Conservation (phyloP, 2,888 invertebrate species). For the Gisinianus flammeolus region DNA sequence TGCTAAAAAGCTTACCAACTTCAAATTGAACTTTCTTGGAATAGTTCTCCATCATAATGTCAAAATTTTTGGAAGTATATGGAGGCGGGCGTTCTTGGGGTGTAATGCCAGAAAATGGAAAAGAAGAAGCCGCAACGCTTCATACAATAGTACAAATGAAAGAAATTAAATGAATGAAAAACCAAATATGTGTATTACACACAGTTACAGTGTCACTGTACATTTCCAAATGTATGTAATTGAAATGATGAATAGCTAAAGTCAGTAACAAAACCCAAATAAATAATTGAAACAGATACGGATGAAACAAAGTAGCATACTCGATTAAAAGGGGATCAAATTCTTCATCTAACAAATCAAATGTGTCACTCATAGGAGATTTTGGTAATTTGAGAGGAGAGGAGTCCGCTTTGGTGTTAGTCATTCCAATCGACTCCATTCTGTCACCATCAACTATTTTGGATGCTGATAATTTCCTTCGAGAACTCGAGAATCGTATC, state of each 20-base stretch:
- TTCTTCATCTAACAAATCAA: conserved; percentile 18
- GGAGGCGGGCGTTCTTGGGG: background rate
- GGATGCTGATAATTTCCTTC: background rate
- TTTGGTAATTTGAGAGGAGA: conserved; percentile 16
- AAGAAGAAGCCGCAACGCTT: conserved; percentile 17
- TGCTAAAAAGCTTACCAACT: conserved; percentile 55
- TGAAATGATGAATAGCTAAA: background rate
- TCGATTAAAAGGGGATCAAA: background rate
- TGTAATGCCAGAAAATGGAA: conserved; percentile 11
- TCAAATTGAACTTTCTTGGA: conserved; percentile 60
- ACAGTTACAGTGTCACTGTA: background rate
- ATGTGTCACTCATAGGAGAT: background rate
- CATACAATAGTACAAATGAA: too few species aligned
- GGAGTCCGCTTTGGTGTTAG: background rate
- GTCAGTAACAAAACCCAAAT: background rate
- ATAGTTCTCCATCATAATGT: conserved; percentile 50
- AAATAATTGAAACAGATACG: background rate
- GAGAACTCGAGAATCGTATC: conserved; percentile 62
- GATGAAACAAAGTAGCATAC: background rate
- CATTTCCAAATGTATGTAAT: background rate
- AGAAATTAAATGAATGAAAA: too few species aligned
- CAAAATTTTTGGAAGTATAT: conserved; percentile 24
- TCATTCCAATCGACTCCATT: background rate
- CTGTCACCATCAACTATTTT: background rate
- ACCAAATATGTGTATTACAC: background rate